phyloP scores from a whole-genome alignment of 1,140 invertebrate genomes.

The Trigoniulus corallinus region DNA sequence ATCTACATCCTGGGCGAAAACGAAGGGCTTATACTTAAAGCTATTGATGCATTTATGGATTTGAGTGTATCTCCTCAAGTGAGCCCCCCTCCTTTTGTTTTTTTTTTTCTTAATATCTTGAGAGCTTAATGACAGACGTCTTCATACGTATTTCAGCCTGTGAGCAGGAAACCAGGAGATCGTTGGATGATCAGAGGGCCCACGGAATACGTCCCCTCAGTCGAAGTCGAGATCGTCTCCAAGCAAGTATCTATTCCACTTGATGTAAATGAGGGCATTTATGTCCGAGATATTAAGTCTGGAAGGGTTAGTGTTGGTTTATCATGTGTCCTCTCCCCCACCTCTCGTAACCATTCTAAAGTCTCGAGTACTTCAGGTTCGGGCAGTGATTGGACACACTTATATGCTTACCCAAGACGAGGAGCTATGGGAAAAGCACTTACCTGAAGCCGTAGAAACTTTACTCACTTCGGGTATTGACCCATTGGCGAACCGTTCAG shows the following conservation, averaged over 20 bases:
- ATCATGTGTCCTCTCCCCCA: too few species aligned
- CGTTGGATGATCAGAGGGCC: conserved; percentile 36
- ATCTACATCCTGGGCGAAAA: conserved; percentile 32
- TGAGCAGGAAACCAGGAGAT: conserved; percentile 28
- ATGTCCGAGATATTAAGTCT: conserved; percentile 33
- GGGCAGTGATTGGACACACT: conserved; percentile 31
- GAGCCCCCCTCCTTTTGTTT: too few species aligned
- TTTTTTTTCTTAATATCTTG: too few species aligned
- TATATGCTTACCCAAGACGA: conserved; percentile 38
- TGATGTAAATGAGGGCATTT: conserved; percentile 37
- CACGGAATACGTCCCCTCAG: conserved; percentile 33
- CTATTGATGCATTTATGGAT: conserved; percentile 30
- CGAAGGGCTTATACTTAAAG: conserved; percentile 31
- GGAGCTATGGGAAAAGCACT: conserved; percentile 33
- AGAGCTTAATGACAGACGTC: too few species aligned
- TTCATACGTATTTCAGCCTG: conserved; percentile 9
- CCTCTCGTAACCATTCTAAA: too few species aligned
- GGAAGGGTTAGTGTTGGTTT: conserved; percentile 32
- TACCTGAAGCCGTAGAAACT: conserved; percentile 27
- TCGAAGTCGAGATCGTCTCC: conserved; percentile 32
- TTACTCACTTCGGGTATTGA: conserved; percentile 24
- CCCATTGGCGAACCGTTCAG: conserved; percentile 27
- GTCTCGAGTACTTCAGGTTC: conserved; percentile 23
- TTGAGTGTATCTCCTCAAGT: too few species aligned
- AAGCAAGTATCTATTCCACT: conserved; percentile 31